Conservation (phyloP, 2,797 vertebrate genomes). For the Sebastes itinus region DNA sequence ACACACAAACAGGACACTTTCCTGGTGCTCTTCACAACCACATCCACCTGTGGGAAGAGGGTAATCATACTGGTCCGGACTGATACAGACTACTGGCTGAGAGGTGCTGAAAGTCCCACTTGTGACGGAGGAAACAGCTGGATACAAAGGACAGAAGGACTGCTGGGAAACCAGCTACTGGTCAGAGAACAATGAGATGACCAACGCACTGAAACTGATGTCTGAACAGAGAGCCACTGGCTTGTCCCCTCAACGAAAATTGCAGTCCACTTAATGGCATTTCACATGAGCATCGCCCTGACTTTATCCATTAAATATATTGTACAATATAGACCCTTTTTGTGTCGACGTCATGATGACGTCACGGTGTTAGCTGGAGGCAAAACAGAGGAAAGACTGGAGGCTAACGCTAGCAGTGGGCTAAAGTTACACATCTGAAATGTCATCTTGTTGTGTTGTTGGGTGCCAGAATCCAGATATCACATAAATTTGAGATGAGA, state of each 20-base stretch:
- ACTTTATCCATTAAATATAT: constrained; percentile 27
- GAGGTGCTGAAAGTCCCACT: constrained; percentile 73
- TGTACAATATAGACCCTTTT: background rate
- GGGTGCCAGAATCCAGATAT: too few relatives aligned
- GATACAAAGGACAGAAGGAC: constrained; percentile 73
- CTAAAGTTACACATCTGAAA: too few relatives aligned
- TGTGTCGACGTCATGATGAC: too few relatives aligned
- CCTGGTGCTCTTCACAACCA: constrained; percentile 73
- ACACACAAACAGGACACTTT: constrained; percentile 70
- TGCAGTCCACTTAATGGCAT: constrained; percentile 51
- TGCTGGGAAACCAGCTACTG: constrained; percentile 73
- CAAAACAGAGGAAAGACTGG: too few relatives aligned
- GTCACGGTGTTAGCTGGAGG: too few relatives aligned
- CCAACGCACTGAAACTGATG: constrained; percentile 10
- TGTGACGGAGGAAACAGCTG: constrained; percentile 82
- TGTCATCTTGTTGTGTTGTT: too few relatives aligned
- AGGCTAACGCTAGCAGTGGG: too few relatives aligned
- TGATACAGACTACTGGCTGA: constrained; percentile 63
- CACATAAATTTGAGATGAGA: too few relatives aligned
- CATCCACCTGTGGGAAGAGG: constrained; percentile 62
- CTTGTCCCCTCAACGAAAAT: constrained; percentile 42
- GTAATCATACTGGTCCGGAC: constrained; percentile 50
- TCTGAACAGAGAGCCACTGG: constrained; percentile 10
- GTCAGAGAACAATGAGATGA: constrained; percentile 70
- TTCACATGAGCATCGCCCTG: constrained; percentile 47